Conservation (phyloP, 2,888 invertebrate species). For the Drosophila pegasa region DNA sequence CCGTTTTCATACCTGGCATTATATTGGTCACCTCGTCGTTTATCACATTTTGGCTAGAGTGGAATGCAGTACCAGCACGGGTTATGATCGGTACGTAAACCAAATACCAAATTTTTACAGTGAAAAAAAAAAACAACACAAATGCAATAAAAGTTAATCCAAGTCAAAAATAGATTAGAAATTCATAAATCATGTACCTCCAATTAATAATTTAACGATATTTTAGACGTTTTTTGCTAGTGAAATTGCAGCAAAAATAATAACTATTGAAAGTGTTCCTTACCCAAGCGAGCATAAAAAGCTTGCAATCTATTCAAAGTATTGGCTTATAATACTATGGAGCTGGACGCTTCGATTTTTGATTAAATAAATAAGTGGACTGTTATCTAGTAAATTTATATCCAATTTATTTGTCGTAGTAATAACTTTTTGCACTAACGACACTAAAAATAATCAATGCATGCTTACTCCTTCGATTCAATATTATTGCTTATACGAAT, state of each 20-base stretch:
- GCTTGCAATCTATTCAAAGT: conserved; percentile 1
- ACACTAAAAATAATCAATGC: neutral
- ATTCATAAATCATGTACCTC: neutral
- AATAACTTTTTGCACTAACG: too few relatives aligned
- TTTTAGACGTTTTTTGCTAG: conserved; percentile 6
- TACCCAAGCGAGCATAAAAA: neutral
- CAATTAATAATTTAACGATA: neutral
- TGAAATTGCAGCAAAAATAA: neutral
- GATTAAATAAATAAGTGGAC: neutral
- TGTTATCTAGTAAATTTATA: neutral
- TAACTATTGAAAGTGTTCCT: neutral
- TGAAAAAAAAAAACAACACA: neutral
- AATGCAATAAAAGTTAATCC: neutral
- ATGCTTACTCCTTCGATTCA: neutral
- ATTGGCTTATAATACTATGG: neutral
- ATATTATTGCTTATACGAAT: neutral
- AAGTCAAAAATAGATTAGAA: neutral
- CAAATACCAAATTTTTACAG: conserved; percentile 29
- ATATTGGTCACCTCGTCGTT: conserved; percentile 98
- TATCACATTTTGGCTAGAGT: conserved; percentile 98
- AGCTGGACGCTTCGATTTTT: neutral
- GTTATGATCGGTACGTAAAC: conserved; percentile 95
- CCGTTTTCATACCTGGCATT: conserved; percentile 98
- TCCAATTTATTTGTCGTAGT: too few relatives aligned
- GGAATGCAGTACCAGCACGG: conserved; percentile 98